Percentiles rank a stretch among this genome's conserved stretches.
Conservation (phyloP, 2,113 vertebrate species). For the Thermophis baileyi region DNA sequence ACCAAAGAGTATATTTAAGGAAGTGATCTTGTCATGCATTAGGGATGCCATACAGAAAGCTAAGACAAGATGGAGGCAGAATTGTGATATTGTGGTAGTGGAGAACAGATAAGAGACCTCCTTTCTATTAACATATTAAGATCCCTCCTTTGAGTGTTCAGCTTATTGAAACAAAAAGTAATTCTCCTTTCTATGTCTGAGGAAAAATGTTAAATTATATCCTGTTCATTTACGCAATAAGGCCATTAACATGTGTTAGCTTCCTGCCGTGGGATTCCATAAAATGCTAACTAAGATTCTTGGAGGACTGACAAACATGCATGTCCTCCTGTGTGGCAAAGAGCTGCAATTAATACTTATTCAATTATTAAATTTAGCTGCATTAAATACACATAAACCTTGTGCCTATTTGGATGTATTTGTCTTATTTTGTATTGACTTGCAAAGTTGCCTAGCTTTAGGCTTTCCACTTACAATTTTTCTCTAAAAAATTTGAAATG, state of each 20-base stretch:
- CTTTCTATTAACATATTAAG: too few relatives aligned
- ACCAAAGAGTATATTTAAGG: neutral
- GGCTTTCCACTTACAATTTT: neutral
- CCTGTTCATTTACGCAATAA: neutral
- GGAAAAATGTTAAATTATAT: neutral
- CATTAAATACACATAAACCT: neutral
- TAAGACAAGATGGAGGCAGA: neutral
- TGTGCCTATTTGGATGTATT: neutral
- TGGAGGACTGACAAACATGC: neutral
- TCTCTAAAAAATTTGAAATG: neutral
- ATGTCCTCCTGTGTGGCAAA: neutral
- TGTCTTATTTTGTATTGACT: neutral
- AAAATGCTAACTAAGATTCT: neutral
- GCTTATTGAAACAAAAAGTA: neutral
- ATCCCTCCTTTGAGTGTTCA: neutral
- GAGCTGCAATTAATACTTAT: too few relatives aligned
- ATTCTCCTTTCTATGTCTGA: neutral
- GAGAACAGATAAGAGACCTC: neutral
- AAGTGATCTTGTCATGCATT: neutral
- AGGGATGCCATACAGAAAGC: neutral
- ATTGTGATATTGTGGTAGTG: neutral
- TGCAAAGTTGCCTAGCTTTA: neutral
- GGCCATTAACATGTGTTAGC: neutral
- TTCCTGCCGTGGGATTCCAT: neutral
- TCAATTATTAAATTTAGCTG: too few relatives aligned